phyloP scores from a whole-genome alignment of 2,113 vertebrate species.

The Quiscalus mexicanus region DNA sequence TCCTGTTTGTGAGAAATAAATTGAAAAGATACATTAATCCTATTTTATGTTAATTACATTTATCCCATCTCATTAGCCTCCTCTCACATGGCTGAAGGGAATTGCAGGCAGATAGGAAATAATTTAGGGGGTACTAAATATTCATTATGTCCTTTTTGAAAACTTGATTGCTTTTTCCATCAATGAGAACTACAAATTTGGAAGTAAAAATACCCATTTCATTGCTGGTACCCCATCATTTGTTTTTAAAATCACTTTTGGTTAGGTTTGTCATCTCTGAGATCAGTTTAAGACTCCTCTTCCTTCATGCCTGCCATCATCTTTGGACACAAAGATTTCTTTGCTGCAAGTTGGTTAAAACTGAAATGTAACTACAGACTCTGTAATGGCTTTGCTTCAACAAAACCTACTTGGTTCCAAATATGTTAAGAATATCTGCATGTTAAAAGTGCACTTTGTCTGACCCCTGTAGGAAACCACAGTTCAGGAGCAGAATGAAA shows the following conservation, averaged over 20 bases:
- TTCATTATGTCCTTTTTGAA: background rate
- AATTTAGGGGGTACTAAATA: background rate
- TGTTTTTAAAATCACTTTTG: background rate
- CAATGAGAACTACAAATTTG: background rate
- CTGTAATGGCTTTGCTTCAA: background rate
- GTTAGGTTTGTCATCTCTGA: background rate
- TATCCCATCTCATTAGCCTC: background rate
- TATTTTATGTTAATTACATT: no score
- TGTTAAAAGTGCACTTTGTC: background rate
- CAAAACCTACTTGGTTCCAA: background rate
- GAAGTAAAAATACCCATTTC: background rate
- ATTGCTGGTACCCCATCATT: background rate
- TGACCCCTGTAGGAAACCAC: constrained; percentile 68
- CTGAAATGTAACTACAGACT: background rate
- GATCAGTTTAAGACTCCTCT: background rate
- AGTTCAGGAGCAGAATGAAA: constrained; percentile 82
- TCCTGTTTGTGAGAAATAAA: background rate
- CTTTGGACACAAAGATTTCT: background rate
- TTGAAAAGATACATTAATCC: no score
- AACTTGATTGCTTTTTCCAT: background rate
- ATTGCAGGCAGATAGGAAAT: background rate
- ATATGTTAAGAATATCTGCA: background rate
- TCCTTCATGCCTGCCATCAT: background rate
- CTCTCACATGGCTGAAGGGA: background rate
- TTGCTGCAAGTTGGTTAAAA: background rate